A percentile compares a stretch with the other conserved stretches of the same genome.
These are phyloP conservation scores for Oplegnathus fasciatus DNA, from an alignment of 2,113 vertebrate genomes.

Conservation along the genomic window DNA sequence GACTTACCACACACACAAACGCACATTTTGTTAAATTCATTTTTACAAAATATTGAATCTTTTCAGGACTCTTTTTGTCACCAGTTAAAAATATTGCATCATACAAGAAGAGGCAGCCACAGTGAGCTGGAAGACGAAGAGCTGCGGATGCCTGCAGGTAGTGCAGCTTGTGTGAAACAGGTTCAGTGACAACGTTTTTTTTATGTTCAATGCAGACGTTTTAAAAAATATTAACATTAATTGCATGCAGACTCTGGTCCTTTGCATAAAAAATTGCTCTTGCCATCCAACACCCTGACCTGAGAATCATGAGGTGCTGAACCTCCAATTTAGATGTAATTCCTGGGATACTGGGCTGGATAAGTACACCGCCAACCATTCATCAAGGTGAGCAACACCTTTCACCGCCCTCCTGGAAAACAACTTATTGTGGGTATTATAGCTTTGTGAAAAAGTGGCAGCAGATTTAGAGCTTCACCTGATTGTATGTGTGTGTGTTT, in stretches of 20 bases:
- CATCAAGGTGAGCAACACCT: not conserved
- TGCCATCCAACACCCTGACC: too few relatives aligned
- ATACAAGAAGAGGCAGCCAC: not conserved
- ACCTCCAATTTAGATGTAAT: too few relatives aligned
- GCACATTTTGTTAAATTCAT: too few relatives aligned
- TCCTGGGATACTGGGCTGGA: too few relatives aligned
- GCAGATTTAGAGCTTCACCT: not conserved
- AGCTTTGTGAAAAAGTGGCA: not conserved
- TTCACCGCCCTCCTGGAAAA: not conserved
- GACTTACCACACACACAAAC: not conserved
- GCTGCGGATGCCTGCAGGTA: not conserved
- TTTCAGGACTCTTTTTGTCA: not conserved
- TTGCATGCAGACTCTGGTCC: too few relatives aligned
- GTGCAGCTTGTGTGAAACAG: too few relatives aligned
- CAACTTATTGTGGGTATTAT: not conserved
- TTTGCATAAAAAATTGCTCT: too few relatives aligned
- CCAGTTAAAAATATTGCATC: not conserved
- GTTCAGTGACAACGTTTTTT: too few relatives aligned
- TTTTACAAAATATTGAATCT: not conserved
- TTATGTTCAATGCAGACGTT: too few relatives aligned
- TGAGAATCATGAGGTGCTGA: too few relatives aligned
- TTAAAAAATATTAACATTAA: too few relatives aligned
- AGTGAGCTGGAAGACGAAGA: not conserved
- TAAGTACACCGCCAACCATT: not conserved
- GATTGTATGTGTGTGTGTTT: conserved; percentile 8